Evolutionary conservation across 2,888 invertebrate species (phyloP).

Genomic region (Troglohyphantes excavatus): DNA sequence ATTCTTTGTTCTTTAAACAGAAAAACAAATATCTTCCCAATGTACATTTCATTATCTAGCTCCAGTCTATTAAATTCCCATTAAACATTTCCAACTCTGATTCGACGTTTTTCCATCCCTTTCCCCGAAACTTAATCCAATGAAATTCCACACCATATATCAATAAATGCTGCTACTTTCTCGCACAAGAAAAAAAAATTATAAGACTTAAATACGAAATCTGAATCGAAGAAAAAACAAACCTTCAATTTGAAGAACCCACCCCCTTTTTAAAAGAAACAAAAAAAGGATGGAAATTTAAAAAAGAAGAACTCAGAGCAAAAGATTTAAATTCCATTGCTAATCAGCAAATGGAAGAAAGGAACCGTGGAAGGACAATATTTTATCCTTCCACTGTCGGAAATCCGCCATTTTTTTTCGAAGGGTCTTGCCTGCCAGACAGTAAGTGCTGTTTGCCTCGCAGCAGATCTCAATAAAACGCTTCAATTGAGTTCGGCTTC

Average conservation of each 20-base stretch:
- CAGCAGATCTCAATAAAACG: constrained; percentile 60
- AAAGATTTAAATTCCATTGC: constrained; percentile 52
- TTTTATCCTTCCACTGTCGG: constrained; percentile 34
- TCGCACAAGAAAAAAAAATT: constrained; percentile 12
- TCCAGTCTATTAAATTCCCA: too few relatives aligned
- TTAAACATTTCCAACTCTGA: too few relatives aligned
- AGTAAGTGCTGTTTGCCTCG: constrained; percentile 40
- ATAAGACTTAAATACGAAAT: not conserved
- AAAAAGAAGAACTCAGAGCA: constrained; percentile 11
- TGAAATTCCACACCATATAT: not conserved
- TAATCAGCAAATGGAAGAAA: constrained; percentile 69
- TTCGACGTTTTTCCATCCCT: too few relatives aligned
- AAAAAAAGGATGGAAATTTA: not conserved
- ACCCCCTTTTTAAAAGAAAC: too few relatives aligned
- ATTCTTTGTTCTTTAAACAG: too few relatives aligned
- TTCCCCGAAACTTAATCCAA: not conserved
- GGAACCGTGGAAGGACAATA: constrained; percentile 25
- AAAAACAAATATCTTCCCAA: too few relatives aligned
- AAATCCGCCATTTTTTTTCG: constrained; percentile 12
- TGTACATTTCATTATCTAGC: too few relatives aligned
- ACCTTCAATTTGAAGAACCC: constrained; percentile 14
- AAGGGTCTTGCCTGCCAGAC: constrained; percentile 9
- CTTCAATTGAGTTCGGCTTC: constrained; percentile 58
- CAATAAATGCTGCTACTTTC: not conserved
- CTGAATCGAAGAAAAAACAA: not conserved